A percentile compares a stretch with the other conserved stretches of the same genome.
Conservation (phyloP, 1,140 invertebrate species). For the Neoseiulus cucumeris region DNA sequence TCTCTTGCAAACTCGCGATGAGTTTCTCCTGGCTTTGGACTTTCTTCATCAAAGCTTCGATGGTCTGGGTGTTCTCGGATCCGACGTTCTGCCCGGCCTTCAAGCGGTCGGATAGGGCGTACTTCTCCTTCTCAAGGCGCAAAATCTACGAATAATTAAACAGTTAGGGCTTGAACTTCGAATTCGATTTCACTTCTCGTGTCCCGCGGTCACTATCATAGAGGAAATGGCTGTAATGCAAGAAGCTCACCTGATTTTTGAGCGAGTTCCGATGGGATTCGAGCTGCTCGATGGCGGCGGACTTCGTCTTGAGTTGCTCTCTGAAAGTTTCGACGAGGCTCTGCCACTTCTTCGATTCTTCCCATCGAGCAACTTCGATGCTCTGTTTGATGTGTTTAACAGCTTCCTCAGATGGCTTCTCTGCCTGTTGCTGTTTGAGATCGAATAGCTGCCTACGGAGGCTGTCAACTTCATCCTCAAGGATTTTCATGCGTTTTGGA, state of each 20-base stretch:
- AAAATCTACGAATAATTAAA: not conserved
- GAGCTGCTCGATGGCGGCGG: not conserved
- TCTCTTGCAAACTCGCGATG: not conserved
- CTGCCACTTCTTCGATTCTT: constrained; percentile 7
- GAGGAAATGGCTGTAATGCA: too few species aligned
- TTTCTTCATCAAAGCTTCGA: not conserved
- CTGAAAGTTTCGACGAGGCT: not conserved
- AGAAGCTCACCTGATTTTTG: not conserved
- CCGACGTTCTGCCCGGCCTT: not conserved
- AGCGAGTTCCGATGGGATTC: not conserved
- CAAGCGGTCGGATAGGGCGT: not conserved
- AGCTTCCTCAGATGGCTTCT: not conserved
- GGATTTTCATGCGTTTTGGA: not conserved
- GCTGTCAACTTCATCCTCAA: not conserved
- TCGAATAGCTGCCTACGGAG: not conserved
- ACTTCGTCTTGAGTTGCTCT: not conserved
- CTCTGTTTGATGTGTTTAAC: not conserved
- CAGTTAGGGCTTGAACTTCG: too few species aligned
- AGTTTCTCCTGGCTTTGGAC: not conserved
- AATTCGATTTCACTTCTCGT: too few species aligned
- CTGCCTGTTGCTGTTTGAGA: not conserved
- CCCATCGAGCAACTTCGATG: constrained; percentile 4
- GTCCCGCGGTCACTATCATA: too few species aligned
- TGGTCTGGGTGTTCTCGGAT: not conserved
- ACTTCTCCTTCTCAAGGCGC: not conserved